These are phyloP conservation scores for Ceratina japonica DNA, from an alignment of 1,140 invertebrate genomes.

Conservation along the genomic window DNA sequence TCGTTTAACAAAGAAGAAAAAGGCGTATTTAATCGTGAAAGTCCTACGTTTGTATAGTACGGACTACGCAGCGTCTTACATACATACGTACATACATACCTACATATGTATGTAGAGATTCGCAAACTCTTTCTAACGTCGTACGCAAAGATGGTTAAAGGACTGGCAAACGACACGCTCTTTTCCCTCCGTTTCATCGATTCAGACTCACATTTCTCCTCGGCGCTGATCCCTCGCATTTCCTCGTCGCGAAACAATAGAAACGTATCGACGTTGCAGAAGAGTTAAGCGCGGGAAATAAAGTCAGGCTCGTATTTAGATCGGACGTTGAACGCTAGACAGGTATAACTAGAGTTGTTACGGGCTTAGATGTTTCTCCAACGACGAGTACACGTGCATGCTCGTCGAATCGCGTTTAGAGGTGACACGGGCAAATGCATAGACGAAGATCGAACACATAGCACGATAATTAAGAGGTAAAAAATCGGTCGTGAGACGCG, in stretches of 20 bases:
- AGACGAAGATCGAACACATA: conserved; percentile 63
- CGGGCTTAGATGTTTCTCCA: too few species aligned
- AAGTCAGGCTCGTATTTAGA: conserved; percentile 21
- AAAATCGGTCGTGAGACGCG: conserved; percentile 57
- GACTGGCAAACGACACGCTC: too few species aligned
- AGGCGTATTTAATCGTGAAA: conserved; percentile 58
- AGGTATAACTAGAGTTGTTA: too few species aligned
- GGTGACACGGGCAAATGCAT: conserved; percentile 49
- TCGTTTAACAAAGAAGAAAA: conserved; percentile 5
- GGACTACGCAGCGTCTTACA: conserved; percentile 68
- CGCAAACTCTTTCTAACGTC: conserved; percentile 31
- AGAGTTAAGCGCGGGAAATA: neutral
- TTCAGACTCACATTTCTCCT: too few species aligned
- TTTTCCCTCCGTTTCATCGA: too few species aligned
- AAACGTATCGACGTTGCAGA: too few species aligned
- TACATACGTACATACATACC: too few species aligned
- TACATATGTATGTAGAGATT: conserved; percentile 28
- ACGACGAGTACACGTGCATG: conserved; percentile 52
- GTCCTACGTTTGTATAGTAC: conserved; percentile 67
- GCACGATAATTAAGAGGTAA: conserved; percentile 60
- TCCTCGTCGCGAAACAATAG: too few species aligned
- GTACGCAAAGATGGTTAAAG: too few species aligned
- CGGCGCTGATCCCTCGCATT: too few species aligned
- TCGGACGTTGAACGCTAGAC: conserved; percentile 24
- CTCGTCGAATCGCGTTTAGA: conserved; percentile 54